A percentile compares a stretch with the other conserved stretches of the same genome.
These are phyloP conservation scores for Emydoidea blandingii DNA, from an alignment of 2,797 vertebrate species.

Conservation along the genomic window DNA sequence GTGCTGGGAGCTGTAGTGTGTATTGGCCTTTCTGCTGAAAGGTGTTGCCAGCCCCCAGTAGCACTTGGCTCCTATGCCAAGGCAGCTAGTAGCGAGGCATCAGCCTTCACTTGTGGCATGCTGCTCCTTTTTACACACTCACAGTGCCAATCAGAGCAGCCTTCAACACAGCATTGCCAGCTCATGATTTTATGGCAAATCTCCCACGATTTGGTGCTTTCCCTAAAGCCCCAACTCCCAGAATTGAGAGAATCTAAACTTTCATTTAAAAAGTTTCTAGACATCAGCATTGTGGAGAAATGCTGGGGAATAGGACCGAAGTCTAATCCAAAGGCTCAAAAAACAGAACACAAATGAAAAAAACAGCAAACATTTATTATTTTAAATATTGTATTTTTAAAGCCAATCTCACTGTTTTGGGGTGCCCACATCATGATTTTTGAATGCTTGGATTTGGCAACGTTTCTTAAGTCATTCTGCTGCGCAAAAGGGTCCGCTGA, in stretches of 20 bases:
- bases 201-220: background rate
- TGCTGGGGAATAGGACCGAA: background rate
- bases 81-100: background rate
- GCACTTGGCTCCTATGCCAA: background rate
- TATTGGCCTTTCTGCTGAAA: fast-evolving
- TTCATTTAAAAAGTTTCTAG: background rate
- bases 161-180: background rate
- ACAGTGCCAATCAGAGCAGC: background rate
- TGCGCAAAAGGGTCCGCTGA: background rate
- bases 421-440: background rate
- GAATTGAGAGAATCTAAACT: background rate
- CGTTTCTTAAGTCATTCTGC: background rate
- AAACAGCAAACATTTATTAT: background rate
- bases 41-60: fast-evolving
- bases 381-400: background rate
- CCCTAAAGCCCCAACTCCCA: background rate
- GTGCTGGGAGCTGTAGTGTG: constrained; percentile 37
- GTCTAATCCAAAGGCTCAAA: background rate
- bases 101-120: background rate
- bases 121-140: background rate
- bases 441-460: background rate
- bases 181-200: background rate
- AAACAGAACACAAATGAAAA: background rate
- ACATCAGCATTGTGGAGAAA: background rate
- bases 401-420: background rate